phyloP scores from a whole-genome alignment of 2,888 invertebrate genomes.

The Epistrophe grossulariae region DNA sequence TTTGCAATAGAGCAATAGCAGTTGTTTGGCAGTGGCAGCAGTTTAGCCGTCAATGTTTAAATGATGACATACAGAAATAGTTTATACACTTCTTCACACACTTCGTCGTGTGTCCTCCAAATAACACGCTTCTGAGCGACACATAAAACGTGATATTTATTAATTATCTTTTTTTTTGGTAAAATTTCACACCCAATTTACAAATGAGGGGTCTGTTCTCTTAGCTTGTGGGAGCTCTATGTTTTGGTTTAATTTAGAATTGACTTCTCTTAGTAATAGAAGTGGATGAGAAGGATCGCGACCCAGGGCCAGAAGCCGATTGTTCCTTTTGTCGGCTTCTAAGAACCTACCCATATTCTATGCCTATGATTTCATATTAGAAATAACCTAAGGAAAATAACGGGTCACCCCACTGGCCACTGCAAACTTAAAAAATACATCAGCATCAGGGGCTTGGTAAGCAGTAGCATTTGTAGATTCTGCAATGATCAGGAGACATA shows the following conservation, averaged over 20 bases:
- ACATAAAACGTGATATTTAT: slow-evolving; percentile 4
- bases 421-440: too few relatives aligned
- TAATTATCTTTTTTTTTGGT: slow-evolving; percentile 1
- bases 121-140: slow-evolving; percentile 24
- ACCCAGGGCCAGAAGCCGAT: not conserved
- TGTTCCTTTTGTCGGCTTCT: too few relatives aligned
- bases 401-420: too few relatives aligned
- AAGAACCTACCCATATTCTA: too few relatives aligned
- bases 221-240: not conserved
- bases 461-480: too few relatives aligned
- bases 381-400: too few relatives aligned
- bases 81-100: not conserved
- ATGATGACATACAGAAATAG: slow-evolving; percentile 40
- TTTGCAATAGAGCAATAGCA: not conserved
- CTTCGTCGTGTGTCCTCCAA: slow-evolving; percentile 35
- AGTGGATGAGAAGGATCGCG: not conserved
- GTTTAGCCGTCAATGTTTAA: slow-evolving; percentile 14
- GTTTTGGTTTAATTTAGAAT: not conserved
- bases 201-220: not conserved
- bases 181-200: not conserved
- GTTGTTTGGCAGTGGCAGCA: slow-evolving; percentile 40
- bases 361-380: too few relatives aligned
- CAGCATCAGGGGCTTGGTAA: too few relatives aligned
- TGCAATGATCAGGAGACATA: too few relatives aligned
- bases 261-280: not conserved